These are phyloP conservation scores for Macroglossus sobrinus DNA, from an alignment of 2,113 vertebrate genomes.

Conservation along the genomic window DNA sequence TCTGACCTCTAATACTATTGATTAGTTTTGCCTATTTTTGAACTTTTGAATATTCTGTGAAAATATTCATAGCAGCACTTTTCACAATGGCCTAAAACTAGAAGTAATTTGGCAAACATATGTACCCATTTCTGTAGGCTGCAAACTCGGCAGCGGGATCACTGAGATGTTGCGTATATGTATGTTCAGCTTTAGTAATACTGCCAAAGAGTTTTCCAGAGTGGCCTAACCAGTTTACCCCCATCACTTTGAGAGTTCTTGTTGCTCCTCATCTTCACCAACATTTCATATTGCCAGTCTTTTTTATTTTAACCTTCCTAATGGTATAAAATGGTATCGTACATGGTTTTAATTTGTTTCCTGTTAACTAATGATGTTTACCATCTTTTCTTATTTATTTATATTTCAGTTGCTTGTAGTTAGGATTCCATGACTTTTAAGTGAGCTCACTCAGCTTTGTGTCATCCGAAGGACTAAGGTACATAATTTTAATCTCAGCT, in stretches of 20 bases:
- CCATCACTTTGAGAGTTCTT: background rate
- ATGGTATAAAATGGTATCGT: background rate
- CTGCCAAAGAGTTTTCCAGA: background rate
- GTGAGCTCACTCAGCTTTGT: background rate
- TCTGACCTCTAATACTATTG: background rate
- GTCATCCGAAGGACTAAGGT: background rate
- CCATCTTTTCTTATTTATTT: background rate
- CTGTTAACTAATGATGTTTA: background rate
- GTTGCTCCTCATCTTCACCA: background rate
- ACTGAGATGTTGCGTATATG: background rate
- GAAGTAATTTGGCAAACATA: background rate
- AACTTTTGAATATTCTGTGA: background rate
- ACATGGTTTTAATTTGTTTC: background rate
- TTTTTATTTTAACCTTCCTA: background rate
- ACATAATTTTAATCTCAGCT: background rate
- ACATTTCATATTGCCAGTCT: background rate
- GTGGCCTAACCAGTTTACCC: background rate
- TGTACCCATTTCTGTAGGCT: background rate
- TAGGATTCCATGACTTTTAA: constrained; percentile 47
- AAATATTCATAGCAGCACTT: background rate
- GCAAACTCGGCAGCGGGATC: background rate
- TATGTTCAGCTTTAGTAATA: background rate
- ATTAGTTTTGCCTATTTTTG: background rate
- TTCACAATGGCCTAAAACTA: background rate
- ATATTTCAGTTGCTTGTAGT: constrained; percentile 26